These are phyloP conservation scores for Mastigias papua DNA, from an alignment of 30 jellyfish, hydroid and myxozoan genomes.

Conservation along the genomic window DNA sequence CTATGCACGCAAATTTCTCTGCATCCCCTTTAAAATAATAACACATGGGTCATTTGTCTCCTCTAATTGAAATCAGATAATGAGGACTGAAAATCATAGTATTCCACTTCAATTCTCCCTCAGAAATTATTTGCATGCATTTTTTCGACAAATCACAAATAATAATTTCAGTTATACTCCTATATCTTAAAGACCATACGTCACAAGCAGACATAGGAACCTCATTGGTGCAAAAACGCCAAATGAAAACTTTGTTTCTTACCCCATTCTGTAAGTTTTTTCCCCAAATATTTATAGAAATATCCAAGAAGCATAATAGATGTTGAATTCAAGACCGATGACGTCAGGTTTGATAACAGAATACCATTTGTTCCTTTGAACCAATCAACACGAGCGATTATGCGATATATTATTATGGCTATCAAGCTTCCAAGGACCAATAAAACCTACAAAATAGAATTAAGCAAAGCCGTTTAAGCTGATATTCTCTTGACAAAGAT, in stretches of 20 bases:
- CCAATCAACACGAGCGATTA: conserved; percentile 92
- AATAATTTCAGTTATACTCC: no score
- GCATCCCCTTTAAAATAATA: no score
- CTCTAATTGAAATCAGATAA: no score
- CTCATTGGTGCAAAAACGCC: background rate
- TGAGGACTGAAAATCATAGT: no score
- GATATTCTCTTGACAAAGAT: no score
- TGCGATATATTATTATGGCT: conserved; percentile 76
- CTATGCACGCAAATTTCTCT: no score
- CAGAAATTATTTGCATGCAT: no score
- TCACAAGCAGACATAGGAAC: background rate
- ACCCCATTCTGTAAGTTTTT: conserved; percentile 94
- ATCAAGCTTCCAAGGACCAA: conserved; percentile 84
- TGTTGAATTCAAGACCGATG: conserved; percentile 84
- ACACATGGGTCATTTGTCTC: no score
- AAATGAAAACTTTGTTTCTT: no score
- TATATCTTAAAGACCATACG: background rate
- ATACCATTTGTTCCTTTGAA: conserved; percentile 56
- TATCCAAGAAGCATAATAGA: conserved; percentile 85
- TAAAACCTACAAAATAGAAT: conserved; percentile 56
- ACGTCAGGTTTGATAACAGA: conserved; percentile 68
- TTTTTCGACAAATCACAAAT: no score
- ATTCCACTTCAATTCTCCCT: no score
- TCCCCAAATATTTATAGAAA: conserved; percentile 75
- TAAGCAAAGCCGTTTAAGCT: background rate